Conservation (phyloP, 35 echinoderm and acorn worm species). For the Ophioderma brevispina region DNA sequence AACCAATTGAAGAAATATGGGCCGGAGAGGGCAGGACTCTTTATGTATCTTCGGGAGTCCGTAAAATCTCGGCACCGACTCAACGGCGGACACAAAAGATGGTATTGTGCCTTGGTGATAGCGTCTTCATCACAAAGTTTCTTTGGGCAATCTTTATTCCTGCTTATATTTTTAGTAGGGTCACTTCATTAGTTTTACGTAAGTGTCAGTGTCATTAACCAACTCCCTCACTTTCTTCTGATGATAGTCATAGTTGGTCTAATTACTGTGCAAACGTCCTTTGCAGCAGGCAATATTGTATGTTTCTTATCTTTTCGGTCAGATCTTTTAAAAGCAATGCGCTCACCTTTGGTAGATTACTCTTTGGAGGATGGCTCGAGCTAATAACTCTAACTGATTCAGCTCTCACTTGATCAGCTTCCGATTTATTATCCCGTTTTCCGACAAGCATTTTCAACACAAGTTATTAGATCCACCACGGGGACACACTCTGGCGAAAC, state of each 20-base stretch:
- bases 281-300: neutral
- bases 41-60: neutral
- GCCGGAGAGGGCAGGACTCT: neutral
- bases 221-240: neutral
- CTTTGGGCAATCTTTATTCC: neutral
- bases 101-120: conserved; percentile 5
- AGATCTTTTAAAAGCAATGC: neutral
- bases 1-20: neutral
- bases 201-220: neutral
- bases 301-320: neutral
- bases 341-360: neutral
- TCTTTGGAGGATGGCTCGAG: neutral
- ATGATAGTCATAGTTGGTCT: neutral
- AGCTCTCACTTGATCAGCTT: neutral
- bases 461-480: neutral
- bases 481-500: neutral
- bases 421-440: neutral
- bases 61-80: neutral
- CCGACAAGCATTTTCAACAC: neutral
- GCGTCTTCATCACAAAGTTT: neutral
- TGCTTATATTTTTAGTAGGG: neutral
- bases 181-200: neutral
- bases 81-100: neutral
- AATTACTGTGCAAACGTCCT: neutral
- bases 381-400: neutral